Base-by-base conservation (phyloP, 1,140 invertebrate species). In the Lasioglossum baleicum region DNA sequence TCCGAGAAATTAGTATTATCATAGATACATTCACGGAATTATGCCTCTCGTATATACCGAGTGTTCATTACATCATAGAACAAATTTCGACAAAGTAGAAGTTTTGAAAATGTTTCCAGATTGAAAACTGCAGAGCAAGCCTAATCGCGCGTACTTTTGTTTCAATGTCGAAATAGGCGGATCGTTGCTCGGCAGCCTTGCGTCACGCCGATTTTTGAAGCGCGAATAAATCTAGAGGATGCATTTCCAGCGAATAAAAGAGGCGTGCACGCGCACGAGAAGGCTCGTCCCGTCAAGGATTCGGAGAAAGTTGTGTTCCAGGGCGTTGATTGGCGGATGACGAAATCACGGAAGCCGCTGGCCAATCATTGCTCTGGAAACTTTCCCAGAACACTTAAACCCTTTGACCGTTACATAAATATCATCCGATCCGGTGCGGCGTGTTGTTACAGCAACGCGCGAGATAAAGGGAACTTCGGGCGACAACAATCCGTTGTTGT, bases 231-330 rank as follows among this genome's bases (percentile, higher is more conserved):
- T 80, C 63, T 48, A 26, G 67, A 51, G 70, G 72, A 75, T 84
- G 83, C 83, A 85, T 72, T 85, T 84, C 5, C 73, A 73, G 78
- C 72, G 64, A 69, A 80, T 66, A 80, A 53, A 60, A 73, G 58
- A 61, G 48, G 60, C 31, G 75, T 48, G 31, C 26, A 65, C 70
- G 76, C 76, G 67, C 61, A 75, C 60, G 3, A 13, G 53, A 80
- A 75, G 74, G 68, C 83, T 76, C 70, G 66, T 85, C 80, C 81
- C 87, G 83, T 80, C 82, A 86, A 53, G 82, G 86, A 87, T 89
- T 89, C 81, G 88, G 88, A 89, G 88, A 89, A 89, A 89, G 88
- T 89, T 89, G 88, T 89, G 88, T 89, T 87, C 88, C 85, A 77
- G 85, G 80, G 87, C 81, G 84, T 86, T 87, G 87, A 89, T 88